Base-by-base conservation (phyloP, 2,888 invertebrate species). In the Platynereis dumerilii region DNA sequence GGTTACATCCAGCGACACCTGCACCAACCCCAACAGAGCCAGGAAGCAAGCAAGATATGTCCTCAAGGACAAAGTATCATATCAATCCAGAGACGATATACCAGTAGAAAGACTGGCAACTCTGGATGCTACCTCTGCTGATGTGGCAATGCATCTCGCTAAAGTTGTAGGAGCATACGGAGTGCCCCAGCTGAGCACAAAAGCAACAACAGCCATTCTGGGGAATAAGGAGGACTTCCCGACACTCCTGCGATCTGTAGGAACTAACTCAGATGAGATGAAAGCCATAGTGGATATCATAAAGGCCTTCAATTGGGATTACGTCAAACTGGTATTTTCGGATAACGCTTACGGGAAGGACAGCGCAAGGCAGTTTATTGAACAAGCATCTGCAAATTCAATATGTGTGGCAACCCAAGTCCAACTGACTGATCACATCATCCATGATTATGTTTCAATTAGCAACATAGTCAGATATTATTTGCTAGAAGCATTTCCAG, bases 311-410 rank as follows among this genome's bases (percentile, higher is more conserved):
- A 69, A 69, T 0, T 79, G 80, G 79, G 60, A 75, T 54, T 79
- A 78, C 44, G 74, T 79, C 15, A 77, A 78, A 22, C 55, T 79
- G 2, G 55, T 81, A 24, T 79, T 76, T 61, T 76, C 78, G 1
- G 65, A 74, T 39, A 78, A 78, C 58, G 79, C 79, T 58, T 80
- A 80, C 57, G 81, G 81, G 5, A 74, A 72, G 2, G 77, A 77
- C 54, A 79, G 76, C 1, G 76, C 72, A 60, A 64, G 72, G 39
- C 66, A 72, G n/a, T 75, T 81, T 55, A 54, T 74, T 28, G 53
- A 62, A 12, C 52, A 69, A 5, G 77, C 78, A 0, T 65, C 66
- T 17, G 64, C 65, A 12, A 71, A 65, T 15, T 70, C 72, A 2
- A 75, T 81, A 17, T 81, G 81, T 69, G 70, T 79, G 15, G 75